Percentiles rank a stretch among this genome's conserved stretches.
Conservation (phyloP, 2,113 vertebrate species). For the Daubentonia madagascariensis region DNA sequence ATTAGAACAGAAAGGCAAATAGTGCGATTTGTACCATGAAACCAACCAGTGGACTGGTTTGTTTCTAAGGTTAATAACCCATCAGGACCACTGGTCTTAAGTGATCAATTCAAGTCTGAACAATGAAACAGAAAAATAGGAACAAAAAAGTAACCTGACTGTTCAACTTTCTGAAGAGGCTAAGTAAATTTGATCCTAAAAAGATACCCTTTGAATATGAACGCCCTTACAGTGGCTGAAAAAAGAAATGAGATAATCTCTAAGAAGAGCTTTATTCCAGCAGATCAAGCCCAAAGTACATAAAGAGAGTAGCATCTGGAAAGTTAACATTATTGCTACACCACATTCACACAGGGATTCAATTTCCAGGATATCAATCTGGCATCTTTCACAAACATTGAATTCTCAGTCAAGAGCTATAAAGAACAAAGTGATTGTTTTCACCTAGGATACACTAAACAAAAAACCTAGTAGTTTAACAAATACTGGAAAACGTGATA, state of each 20-base stretch:
- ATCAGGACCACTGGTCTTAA: constrained; percentile 17
- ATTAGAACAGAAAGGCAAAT: constrained; percentile 26
- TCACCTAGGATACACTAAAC: not conserved
- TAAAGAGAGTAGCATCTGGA: not conserved
- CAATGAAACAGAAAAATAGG: constrained; percentile 49
- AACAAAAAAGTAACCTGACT: constrained; percentile 47
- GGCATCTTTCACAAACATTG: constrained; percentile 3
- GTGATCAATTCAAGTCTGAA: constrained; percentile 43
- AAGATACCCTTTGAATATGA: constrained; percentile 35
- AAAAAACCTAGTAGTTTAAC: not conserved
- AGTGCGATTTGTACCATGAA: constrained; percentile 38
- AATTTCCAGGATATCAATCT: constrained; percentile 25
- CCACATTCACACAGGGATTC: constrained; percentile 46
- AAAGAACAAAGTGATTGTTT: not conserved
- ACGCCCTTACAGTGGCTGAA: constrained; percentile 4
- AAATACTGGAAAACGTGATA: not conserved
- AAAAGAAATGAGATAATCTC: constrained; percentile 45
- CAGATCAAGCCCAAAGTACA: constrained; percentile 43
- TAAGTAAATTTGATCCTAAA: constrained; percentile 56
- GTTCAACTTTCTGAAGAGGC: constrained; percentile 45
- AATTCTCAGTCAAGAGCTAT: not conserved
- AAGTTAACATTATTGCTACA: constrained; percentile 4
- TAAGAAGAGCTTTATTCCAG: constrained; percentile 48
- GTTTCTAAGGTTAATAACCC: constrained; percentile 40
- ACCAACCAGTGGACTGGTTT: not conserved